Evolutionary conservation across 1,140 invertebrate species (phyloP).

Genomic region (Pogonognathellus flavescens): DNA sequence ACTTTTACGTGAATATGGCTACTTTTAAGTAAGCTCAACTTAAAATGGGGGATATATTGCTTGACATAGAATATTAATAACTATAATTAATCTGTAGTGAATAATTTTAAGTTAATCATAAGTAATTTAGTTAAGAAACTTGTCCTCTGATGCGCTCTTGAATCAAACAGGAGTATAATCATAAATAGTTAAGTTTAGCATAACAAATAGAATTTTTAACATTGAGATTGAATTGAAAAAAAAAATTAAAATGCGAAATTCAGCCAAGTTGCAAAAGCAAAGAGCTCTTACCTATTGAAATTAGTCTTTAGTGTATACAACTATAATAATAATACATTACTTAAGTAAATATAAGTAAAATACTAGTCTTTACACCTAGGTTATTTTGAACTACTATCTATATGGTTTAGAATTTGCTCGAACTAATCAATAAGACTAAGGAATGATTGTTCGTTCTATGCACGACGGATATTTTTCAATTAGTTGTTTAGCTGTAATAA

Average conservation of each 20-base stretch:
- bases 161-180: neutral
- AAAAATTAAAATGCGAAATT: neutral
- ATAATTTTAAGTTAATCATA: too few species aligned
- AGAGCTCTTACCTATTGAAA: neutral
- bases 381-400: too few species aligned
- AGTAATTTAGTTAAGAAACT: neutral
- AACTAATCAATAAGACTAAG: too few species aligned
- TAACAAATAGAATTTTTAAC: neutral
- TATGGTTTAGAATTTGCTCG: too few species aligned
- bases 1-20: neutral
- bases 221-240: neutral
- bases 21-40: neutral
- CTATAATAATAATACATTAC: neutral
- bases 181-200: slow-evolving; percentile 10
- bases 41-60: slow-evolving; percentile 6
- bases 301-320: neutral
- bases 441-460: too few species aligned
- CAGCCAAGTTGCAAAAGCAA: neutral
- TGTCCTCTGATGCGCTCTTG: slow-evolving; percentile 32
- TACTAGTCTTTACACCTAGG: too few species aligned
- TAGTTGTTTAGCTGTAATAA: too few species aligned
- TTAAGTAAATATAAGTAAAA: too few species aligned
- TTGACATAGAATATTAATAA: neutral
- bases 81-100: too few species aligned
- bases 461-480: too few species aligned